These are phyloP conservation scores for Adela reaumurella DNA, from an alignment of 2,888 invertebrate genomes.

Conservation along the genomic window DNA sequence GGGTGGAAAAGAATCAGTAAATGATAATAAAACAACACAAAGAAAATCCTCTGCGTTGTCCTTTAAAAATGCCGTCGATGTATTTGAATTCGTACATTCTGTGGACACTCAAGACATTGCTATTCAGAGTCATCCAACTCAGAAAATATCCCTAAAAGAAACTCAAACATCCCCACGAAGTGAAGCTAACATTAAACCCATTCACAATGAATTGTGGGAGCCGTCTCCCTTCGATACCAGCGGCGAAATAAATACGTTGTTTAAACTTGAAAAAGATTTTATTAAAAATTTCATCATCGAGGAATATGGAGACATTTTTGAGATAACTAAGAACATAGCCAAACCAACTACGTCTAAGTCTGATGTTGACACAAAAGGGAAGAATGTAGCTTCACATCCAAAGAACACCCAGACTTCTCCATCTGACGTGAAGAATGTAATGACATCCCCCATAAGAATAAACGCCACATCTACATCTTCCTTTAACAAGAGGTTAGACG, in stretches of 20 bases:
- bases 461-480: slow-evolving; percentile 46
- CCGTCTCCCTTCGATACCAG: slow-evolving; percentile 28
- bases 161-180: slow-evolving; percentile 41
- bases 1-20: too few species aligned
- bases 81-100: slow-evolving; percentile 41
- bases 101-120: slow-evolving; percentile 40
- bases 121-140: slow-evolving; percentile 32
- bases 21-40: slow-evolving; percentile 1
- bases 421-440: slow-evolving; percentile 36
- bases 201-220: slow-evolving; percentile 39
- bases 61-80: slow-evolving; percentile 37
- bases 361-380: slow-evolving; percentile 13
- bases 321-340: slow-evolving; percentile 32
- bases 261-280: slow-evolving; percentile 41
- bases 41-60: slow-evolving; percentile 31
- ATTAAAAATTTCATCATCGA: slow-evolving; percentile 41
- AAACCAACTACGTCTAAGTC: slow-evolving; percentile 31
- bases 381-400: slow-evolving; percentile 26
- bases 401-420: slow-evolving; percentile 50
- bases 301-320: slow-evolving; percentile 30
- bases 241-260: slow-evolving; percentile 35
- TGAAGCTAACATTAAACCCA: slow-evolving; percentile 28
- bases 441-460: slow-evolving; percentile 43
- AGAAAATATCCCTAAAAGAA: slow-evolving; percentile 36
- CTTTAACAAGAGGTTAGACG: slow-evolving; percentile 21